phyloP scores from a whole-genome alignment of 1,140 invertebrate genomes.

The Nautilus pompilius region DNA sequence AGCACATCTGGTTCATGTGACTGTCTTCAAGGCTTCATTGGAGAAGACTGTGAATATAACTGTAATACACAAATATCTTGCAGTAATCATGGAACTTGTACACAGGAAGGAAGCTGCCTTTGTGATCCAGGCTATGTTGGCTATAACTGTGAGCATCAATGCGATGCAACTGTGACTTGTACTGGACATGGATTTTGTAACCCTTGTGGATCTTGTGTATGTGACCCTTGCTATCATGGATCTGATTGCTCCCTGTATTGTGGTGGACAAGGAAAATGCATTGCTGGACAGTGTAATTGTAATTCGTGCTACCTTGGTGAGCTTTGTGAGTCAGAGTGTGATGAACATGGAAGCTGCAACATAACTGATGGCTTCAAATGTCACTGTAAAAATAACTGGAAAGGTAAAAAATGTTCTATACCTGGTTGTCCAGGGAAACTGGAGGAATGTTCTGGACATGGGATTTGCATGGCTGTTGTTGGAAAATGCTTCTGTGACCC shows the following conservation, averaged over 20 bases:
- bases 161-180: slow-evolving; percentile 26
- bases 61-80: slow-evolving; percentile 22
- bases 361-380: slow-evolving; percentile 12
- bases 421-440: slow-evolving; percentile 26
- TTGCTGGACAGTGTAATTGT: slow-evolving; percentile 29
- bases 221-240: slow-evolving; percentile 39
- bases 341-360: slow-evolving; percentile 28
- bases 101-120: slow-evolving; percentile 23
- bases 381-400: slow-evolving; percentile 29
- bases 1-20: slow-evolving; percentile 9
- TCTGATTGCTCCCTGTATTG: slow-evolving; percentile 30
- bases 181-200: slow-evolving; percentile 32
- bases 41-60: slow-evolving; percentile 30
- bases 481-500: slow-evolving; percentile 34
- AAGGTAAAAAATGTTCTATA: slow-evolving; percentile 29
- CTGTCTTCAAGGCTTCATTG: slow-evolving; percentile 24
- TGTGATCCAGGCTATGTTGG: slow-evolving; percentile 33
- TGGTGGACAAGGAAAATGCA: slow-evolving; percentile 30
- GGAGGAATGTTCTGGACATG: slow-evolving; percentile 35
- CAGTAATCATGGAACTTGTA: slow-evolving; percentile 29
- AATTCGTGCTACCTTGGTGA: slow-evolving; percentile 32
- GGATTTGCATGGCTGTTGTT: slow-evolving; percentile 30
- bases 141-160: slow-evolving; percentile 30
- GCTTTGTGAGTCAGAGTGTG: slow-evolving; percentile 37
- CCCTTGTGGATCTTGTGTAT: slow-evolving; percentile 29